These are phyloP conservation scores for Epinotia ramella DNA, from an alignment of 2,888 invertebrate genomes.

Conservation along the genomic window DNA sequence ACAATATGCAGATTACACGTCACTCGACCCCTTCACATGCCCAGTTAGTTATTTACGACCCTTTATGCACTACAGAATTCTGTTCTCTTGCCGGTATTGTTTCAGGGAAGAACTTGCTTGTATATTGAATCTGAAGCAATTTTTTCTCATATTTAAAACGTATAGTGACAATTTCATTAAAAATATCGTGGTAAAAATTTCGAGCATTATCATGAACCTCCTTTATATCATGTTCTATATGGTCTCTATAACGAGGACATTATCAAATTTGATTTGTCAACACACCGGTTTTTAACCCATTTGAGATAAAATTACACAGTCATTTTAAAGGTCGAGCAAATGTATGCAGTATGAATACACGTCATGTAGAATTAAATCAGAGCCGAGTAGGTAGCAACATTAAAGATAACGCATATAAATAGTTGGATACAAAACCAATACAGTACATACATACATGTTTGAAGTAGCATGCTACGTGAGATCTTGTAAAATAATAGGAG, in stretches of 20 bases:
- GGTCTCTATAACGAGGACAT: not conserved
- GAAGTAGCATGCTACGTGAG: slow-evolving; percentile 54
- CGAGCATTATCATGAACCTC: no score
- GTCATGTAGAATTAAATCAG: slow-evolving; percentile 11
- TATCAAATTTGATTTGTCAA: slow-evolving; percentile 1
- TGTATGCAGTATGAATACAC: not conserved
- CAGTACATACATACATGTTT: slow-evolving; percentile 9
- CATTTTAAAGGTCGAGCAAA: not conserved
- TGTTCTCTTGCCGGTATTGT: slow-evolving; percentile 8
- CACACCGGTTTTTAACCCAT: slow-evolving; percentile 12
- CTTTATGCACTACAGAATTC: slow-evolving; percentile 59
- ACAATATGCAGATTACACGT: slow-evolving; percentile 6
- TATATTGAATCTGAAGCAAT: not conserved
- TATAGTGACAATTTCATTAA: not conserved
- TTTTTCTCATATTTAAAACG: not conserved
- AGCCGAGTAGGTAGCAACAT: slow-evolving; percentile 6
- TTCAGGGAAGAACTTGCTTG: not conserved
- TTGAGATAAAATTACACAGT: slow-evolving; percentile 2
- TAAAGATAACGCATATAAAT: slow-evolving; percentile 27
- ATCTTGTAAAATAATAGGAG: slow-evolving; percentile 58
- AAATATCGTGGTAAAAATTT: no score
- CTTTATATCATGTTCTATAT: not conserved
- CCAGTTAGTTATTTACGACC: slow-evolving; percentile 18
- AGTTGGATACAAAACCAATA: slow-evolving; percentile 15
- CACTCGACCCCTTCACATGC: slow-evolving; percentile 24